Base-by-base conservation (phyloP, 2,113 vertebrate genomes). In the Vidua chalybeata region DNA sequence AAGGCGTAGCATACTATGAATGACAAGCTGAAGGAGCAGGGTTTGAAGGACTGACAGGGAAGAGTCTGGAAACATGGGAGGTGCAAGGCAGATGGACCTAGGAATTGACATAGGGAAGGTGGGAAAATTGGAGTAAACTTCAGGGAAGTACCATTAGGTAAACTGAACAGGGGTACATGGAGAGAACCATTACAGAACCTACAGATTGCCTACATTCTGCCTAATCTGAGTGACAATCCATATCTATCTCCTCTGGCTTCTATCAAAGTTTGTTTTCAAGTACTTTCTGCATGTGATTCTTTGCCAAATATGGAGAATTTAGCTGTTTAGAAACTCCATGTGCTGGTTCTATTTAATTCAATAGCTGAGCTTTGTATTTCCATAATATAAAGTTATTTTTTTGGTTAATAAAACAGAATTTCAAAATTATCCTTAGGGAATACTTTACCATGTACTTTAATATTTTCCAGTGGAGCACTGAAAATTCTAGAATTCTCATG, bases 201-300 rank as follows among this genome's bases (percentile, higher is more conserved):
- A 35, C 35, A 35, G 35, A 35, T 35, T 35, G 35, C 35, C 59
- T 71, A 67, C 58, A 46, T 52, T 90, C 79, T 96, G 41, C 69
- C 43, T 62, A 90, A 37, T 10, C 22, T 23, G 24, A 85, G 49
- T 78, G 41, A 59, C 77, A 96, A 95, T 88, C 59, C 39, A 27
- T 7, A 92, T 52, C 18, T 55, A 17, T 41, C 11, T 93, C 46
- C 23, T 83, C 58, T 61, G 63, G 66, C 21, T 31, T 37, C 35
- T 75, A 62, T 64, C 46, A 93, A 90, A 96, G 61, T 86, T 96
- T 73, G 78, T 88, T 46, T 93, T 94, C 66, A 83, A 35, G 48
- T 87, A 33, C 26, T 37, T 96, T 37, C 67, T 91, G 31, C 45
- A 78, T 48, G 83, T 43, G 31, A 51, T 28, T 88, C 75, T 48